Percentiles rank a stretch among this genome's conserved stretches.
Evolutionary conservation across 2,113 vertebrate genomes (phyloP).

Genomic region (Machaerirhynchus nigripectus): DNA sequence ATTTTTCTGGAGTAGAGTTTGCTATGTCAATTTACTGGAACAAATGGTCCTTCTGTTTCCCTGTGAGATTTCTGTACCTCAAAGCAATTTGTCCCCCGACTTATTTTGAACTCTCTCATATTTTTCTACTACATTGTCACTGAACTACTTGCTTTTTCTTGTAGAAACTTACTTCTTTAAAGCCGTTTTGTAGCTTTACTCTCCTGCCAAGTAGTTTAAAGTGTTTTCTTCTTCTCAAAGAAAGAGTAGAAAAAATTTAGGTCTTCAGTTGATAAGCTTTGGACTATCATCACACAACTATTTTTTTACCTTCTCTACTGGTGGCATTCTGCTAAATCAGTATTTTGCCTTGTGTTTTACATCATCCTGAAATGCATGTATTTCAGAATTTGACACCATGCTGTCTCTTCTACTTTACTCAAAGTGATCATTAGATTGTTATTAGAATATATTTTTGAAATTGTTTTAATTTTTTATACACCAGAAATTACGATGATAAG

Average conservation of each 20-base stretch:
- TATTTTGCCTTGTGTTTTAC: not conserved
- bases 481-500: not conserved
- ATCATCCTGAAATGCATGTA: not conserved
- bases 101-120: slow-evolving; percentile 21
- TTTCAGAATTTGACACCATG: not conserved
- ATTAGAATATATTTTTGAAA: not conserved
- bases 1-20: slow-evolving; percentile 34
- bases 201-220: not conserved
- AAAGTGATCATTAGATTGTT: not conserved
- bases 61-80: slow-evolving; percentile 28
- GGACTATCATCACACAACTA: not conserved
- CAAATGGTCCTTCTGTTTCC: slow-evolving; percentile 33
- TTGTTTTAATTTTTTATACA: not conserved
- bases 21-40: slow-evolving; percentile 38
- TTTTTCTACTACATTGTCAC: not conserved
- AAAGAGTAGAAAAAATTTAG: not conserved
- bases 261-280: not conserved
- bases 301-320: not conserved
- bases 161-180: not conserved
- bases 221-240: not conserved
- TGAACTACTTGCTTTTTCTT: not conserved
- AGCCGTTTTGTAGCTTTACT: not conserved
- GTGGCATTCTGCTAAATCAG: not conserved
- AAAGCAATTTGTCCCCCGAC: slow-evolving; percentile 35
- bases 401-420: not conserved